A percentile compares a stretch with the other conserved stretches of the same genome.
Evolutionary conservation across 2,888 invertebrate species (phyloP).

Genomic region (Ellobium chinense): DNA sequence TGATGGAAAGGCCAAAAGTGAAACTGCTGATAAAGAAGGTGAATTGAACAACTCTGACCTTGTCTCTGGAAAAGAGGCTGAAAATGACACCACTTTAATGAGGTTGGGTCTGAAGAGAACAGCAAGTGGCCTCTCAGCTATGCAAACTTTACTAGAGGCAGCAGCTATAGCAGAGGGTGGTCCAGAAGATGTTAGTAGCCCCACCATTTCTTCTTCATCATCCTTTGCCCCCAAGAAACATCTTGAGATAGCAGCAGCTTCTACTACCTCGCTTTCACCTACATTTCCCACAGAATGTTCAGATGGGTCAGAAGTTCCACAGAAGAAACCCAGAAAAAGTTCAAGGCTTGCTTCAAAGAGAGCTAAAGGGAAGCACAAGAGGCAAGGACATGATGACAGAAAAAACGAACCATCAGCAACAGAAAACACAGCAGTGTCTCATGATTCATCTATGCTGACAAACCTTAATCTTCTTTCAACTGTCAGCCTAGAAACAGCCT

Average conservation of each 20-base stretch:
- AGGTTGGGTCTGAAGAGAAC: background rate
- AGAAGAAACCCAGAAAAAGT: constrained; percentile 35
- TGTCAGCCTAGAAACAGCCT: constrained; percentile 37
- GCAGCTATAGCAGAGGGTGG: constrained; percentile 25
- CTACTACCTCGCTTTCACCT: background rate
- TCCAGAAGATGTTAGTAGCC: background rate
- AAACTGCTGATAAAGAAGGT: background rate
- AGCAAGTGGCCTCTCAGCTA: constrained; percentile 34
- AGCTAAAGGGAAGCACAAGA: constrained; percentile 7
- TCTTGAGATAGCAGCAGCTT: background rate
- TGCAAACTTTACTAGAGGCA: constrained; percentile 44
- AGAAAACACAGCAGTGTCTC: background rate
- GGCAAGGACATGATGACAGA: background rate
- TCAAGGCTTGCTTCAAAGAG: constrained; percentile 30
- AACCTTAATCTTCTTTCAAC: constrained; percentile 43
- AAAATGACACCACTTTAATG: background rate
- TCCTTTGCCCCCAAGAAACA: background rate
- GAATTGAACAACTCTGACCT: background rate
- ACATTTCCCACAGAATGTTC: background rate
- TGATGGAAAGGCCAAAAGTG: background rate
- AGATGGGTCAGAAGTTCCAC: background rate
- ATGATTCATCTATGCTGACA: constrained; percentile 24
- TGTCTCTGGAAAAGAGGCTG: background rate
- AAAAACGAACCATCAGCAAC: background rate
- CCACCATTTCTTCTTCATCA: background rate